Percentiles rank a stretch among this genome's conserved stretches.
Conservation (phyloP, 2,113 vertebrate species). For the Cygnus atratus region DNA sequence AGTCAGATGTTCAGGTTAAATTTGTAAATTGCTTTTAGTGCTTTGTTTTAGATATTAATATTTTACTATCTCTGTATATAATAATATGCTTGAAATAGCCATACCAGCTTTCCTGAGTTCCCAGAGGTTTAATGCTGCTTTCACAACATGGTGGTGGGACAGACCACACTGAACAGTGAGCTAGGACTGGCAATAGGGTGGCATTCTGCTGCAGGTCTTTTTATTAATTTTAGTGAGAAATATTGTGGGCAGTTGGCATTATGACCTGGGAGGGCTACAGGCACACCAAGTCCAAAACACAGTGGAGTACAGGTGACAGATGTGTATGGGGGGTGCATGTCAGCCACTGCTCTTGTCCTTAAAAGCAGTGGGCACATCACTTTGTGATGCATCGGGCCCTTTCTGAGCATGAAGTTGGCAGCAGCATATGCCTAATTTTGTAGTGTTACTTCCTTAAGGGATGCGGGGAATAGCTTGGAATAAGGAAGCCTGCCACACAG, state of each 20-base stretch:
- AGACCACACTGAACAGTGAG: not conserved
- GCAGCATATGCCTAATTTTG: not conserved
- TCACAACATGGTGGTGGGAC: not conserved
- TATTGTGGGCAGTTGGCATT: not conserved
- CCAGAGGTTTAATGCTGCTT: not conserved
- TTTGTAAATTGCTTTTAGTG: not conserved
- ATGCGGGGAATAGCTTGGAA: not conserved
- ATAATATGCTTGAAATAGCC: not conserved
- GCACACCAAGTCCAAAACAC: not conserved
- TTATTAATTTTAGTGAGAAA: not conserved
- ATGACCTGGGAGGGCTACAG: not conserved
- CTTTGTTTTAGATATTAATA: not conserved
- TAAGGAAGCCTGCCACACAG: not conserved
- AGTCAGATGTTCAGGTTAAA: not conserved
- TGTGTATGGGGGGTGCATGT: fast-evolving
- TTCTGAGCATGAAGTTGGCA: not conserved
- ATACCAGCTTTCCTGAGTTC: not conserved
- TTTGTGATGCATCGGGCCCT: not conserved
- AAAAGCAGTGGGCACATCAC: not conserved
- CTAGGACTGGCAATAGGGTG: not conserved
- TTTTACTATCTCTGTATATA: not conserved
- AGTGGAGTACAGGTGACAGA: not conserved
- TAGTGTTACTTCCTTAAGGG: not conserved
- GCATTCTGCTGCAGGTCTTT: not conserved
- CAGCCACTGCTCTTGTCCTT: not conserved